phyloP scores from a whole-genome alignment of 2,113 vertebrate species.

The Sphaerodactylus townsendi region DNA sequence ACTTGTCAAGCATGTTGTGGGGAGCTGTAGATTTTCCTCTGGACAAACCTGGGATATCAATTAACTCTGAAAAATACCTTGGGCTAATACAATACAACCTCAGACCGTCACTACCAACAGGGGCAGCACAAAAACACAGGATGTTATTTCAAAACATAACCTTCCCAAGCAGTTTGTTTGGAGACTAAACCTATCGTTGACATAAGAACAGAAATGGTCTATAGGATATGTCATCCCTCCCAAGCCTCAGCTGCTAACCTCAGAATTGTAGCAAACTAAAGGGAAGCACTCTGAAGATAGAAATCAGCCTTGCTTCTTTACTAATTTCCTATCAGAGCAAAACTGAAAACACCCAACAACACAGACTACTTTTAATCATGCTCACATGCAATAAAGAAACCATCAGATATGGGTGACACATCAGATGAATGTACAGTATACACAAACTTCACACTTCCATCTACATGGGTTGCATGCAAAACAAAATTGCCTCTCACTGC shows the following conservation, averaged over 20 bases:
- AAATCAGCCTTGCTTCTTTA: constrained; percentile 45
- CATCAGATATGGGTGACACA: constrained; percentile 21
- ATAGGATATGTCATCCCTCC: constrained; percentile 47
- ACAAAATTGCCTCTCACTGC: not conserved
- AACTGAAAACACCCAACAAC: constrained; percentile 32
- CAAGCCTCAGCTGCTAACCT: not conserved
- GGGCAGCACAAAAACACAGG: constrained; percentile 92
- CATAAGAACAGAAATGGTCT: constrained; percentile 72
- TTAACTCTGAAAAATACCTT: constrained; percentile 86
- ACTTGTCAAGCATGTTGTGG: constrained; percentile 90
- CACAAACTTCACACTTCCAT: not conserved
- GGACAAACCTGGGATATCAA: constrained; percentile 96
- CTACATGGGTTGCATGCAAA: not conserved
- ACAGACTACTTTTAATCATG: constrained; percentile 37
- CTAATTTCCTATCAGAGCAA: constrained; percentile 40
- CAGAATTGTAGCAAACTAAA: not conserved
- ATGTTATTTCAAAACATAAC: constrained; percentile 87
- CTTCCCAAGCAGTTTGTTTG: constrained; percentile 83
- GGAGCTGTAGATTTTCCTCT: constrained; percentile 89
- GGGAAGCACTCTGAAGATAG: not conserved
- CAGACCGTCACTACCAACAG: constrained; percentile 83
- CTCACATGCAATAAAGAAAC: constrained; percentile 25
- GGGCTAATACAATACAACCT: constrained; percentile 78
- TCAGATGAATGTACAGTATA: not conserved
- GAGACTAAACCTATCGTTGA: constrained; percentile 86